Evolutionary conservation across 2,113 vertebrate species (phyloP).

Genomic region (Chitala chitala): DNA sequence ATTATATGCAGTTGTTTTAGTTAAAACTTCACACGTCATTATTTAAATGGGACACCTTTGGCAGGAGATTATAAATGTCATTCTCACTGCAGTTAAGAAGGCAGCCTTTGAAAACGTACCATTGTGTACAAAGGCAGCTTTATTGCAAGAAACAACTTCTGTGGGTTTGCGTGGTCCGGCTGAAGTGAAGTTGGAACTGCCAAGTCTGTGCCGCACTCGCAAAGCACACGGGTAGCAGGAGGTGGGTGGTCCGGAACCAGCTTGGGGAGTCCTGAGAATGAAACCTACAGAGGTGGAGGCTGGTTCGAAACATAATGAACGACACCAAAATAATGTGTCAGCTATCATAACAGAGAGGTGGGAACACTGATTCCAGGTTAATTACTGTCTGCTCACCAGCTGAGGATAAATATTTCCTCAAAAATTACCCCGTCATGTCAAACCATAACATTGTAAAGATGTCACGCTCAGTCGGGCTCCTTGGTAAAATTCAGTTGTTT

Average conservation of each 20-base stretch:
- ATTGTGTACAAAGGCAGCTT: constrained; percentile 13
- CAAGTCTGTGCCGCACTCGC: constrained; percentile 33
- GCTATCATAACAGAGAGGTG: constrained; percentile 51
- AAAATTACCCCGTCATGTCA: neutral
- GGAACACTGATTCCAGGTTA: constrained; percentile 56
- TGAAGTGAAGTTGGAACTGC: constrained; percentile 25
- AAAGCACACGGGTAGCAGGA: constrained; percentile 42
- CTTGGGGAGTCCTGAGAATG: constrained; percentile 39
- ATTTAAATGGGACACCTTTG: constrained; percentile 15
- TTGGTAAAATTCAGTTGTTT: neutral
- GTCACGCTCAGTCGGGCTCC: neutral
- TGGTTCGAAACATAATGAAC: constrained; percentile 48
- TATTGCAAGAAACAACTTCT: constrained; percentile 27
- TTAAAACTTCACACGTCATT: constrained; percentile 24
- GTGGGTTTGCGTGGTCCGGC: constrained; percentile 35
- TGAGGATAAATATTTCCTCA: constrained; percentile 38
- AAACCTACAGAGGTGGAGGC: constrained; percentile 57
- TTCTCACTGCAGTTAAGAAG: neutral
- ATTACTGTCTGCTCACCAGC: constrained; percentile 44
- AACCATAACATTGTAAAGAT: constrained; percentile 4
- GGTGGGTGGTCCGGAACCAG: constrained; percentile 57
- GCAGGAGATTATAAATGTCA: constrained; percentile 13
- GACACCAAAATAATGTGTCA: constrained; percentile 58
- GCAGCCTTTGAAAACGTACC: neutral
- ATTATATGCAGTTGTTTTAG: constrained; percentile 19